These are phyloP conservation scores for Crossocerus cetratus DNA, from an alignment of 2,888 invertebrate genomes.

Conservation along the genomic window DNA sequence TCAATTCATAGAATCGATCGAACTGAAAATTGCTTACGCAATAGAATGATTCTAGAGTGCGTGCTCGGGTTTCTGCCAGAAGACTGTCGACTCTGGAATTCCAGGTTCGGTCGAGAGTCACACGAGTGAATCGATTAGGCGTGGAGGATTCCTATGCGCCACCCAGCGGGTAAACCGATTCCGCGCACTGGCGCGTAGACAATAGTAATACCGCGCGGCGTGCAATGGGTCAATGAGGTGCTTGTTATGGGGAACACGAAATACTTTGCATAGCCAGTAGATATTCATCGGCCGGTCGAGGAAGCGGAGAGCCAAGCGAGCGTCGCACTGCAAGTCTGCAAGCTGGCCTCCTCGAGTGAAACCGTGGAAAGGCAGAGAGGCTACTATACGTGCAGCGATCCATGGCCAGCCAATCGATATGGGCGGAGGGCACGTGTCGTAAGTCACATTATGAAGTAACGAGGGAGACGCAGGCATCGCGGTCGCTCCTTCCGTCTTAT, in stretches of 20 bases:
- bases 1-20: too few relatives aligned
- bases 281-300: slow-evolving; percentile 69
- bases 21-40: too few relatives aligned
- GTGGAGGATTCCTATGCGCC: slow-evolving; percentile 58
- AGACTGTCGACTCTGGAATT: too few relatives aligned
- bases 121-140: too few relatives aligned
- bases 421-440: slow-evolving; percentile 27
- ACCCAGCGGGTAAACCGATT: slow-evolving; percentile 70
- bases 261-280: slow-evolving; percentile 74
- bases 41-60: too few relatives aligned
- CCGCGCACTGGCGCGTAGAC: slow-evolving; percentile 60
- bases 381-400: slow-evolving; percentile 23
- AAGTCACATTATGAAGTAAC: slow-evolving; percentile 39
- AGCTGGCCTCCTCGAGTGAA: slow-evolving; percentile 37
- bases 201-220: slow-evolving; percentile 66
- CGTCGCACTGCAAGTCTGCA: neutral
- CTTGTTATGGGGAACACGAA: slow-evolving; percentile 75
- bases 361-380: slow-evolving; percentile 53
- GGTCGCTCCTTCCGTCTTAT: neutral
- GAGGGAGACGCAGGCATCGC: slow-evolving; percentile 10
- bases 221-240: slow-evolving; percentile 75
- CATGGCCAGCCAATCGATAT: slow-evolving; percentile 45
- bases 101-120: too few relatives aligned
- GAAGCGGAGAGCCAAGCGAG: slow-evolving; percentile 26
- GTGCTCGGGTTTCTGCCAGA: too few relatives aligned